Evolutionary conservation across 1,140 invertebrate species (phyloP), one percentile per base, ranked within the genome.

Genomic region (Dufourea novaeangliae): DNA sequence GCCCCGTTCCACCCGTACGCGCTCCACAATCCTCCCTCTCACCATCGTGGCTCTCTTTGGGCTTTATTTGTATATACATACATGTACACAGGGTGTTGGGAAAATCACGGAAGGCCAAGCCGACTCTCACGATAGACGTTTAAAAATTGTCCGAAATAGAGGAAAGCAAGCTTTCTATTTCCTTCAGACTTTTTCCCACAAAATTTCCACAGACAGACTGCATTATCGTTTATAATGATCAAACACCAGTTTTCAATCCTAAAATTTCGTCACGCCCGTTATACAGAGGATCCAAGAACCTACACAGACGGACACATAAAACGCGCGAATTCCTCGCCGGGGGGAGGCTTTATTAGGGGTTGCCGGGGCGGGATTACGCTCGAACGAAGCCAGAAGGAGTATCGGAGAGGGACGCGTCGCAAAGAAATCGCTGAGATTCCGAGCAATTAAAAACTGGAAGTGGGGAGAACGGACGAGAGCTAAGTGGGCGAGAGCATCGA

Each of bases 381-480:
- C 32, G 52, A 46, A 41, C 50, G 68, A 56, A 46, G 46, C 22
- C 22, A 27, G 56, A 73, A 64, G 68, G 27, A 66, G 64, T 7
- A 44, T 14, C 34, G 34, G 46, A n/a, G 14, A n/a, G 41, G 17
- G 44, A 52, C 70, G 54, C 32, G 29, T 61, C 57, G 81, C 59
- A 86, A 86, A 86, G 83, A 80, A 87, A 80, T 79, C 84, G 63
- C 59, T 29, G 64, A 67, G 76, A 87, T 88, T 86, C 80, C 76
- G 80, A 67, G 78, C 86, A 88, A 88, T 88, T 88, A 88, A 88
- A 87, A 87, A 71, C 77, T n/a, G n/a, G n/a, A n/a, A n/a, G n/a
- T n/a, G n/a, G n/a, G 46, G 52, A 62, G 69, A 34, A 62, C 50
- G 34, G 12, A 8, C 34, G 32, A 20, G 63, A 59, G 5, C 44